These are phyloP conservation scores for Otolemur crassicaudatus DNA, from an alignment of 2,797 vertebrate genomes.

Conservation along the genomic window DNA sequence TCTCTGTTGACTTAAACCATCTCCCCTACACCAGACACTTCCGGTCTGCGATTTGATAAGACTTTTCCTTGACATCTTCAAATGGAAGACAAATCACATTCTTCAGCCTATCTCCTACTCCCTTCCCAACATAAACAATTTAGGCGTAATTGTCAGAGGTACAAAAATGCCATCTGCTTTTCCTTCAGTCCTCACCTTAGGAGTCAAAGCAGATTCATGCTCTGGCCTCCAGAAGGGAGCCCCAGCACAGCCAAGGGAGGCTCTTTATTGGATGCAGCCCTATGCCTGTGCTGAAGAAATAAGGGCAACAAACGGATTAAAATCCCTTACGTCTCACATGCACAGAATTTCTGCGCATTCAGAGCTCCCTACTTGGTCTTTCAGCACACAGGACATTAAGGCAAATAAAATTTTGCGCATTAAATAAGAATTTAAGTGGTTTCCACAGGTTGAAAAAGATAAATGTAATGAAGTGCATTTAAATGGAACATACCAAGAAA, in stretches of 20 bases:
- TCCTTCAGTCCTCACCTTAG: slow-evolving; percentile 93
- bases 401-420: slow-evolving; percentile 46
- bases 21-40: neutral
- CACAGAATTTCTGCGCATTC: slow-evolving; percentile 46
- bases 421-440: slow-evolving; percentile 41
- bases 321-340: neutral
- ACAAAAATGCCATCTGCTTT: slow-evolving; percentile 51
- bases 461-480: slow-evolving; percentile 19
- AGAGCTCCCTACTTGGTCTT: slow-evolving; percentile 9
- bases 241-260: slow-evolving; percentile 87
- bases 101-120: slow-evolving; percentile 13
- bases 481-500: slow-evolving; percentile 42
- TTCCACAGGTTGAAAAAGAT: slow-evolving; percentile 47
- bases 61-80: slow-evolving; percentile 27
- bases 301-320: neutral
- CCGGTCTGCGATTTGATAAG: neutral
- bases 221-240: slow-evolving; percentile 89
- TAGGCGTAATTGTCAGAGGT: slow-evolving; percentile 10
- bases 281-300: slow-evolving; percentile 86
- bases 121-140: neutral
- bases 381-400: neutral
- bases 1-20: neutral
- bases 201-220: slow-evolving; percentile 87
- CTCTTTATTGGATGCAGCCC: slow-evolving; percentile 87
- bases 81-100: neutral